Evolutionary conservation across 2,797 vertebrate species (phyloP), one percentile per base, ranked within the genome.

Genomic region (Peromyscus aztecus): DNA sequence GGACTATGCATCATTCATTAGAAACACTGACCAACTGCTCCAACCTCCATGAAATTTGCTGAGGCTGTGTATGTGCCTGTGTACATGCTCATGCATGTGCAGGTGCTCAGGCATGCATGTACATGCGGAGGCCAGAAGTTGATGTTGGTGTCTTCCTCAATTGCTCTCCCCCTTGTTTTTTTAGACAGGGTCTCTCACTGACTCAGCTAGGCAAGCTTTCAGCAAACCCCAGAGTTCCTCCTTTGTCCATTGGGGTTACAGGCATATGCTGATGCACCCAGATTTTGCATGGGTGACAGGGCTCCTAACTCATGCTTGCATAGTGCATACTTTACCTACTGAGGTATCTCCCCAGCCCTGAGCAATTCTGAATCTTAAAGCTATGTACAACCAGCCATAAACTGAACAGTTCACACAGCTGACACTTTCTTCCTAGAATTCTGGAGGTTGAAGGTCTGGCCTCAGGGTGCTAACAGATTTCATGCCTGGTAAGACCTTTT

Each of bases 331-430:
- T 88, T 88, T 43, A 40, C 69, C n/a, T 40, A 4, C 37, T 57
- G 52, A 43, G 37, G 1, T 55, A 4, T 40, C n/a, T 75, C 16
- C 34, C n/a, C 69, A 43, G 69, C 69, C 52, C 0, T 24, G 57
- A 87, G 82, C 69, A 96, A 80, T 21, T 89, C 40, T 29, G 0
- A 34, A n/a, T 86, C 91, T 87, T 96, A 93, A 86, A 24, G 43
- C 59, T 85, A 65, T 95, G 80, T 85, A 19, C 49, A 75, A 69
- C 17, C 57, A 10, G 12, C 55, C 5, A 43, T 3, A 57, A 59
- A 34, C n/a, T 65, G n/a, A 23, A 27, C 69, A 29, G 11, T 57
- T 95, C 24, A 21, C 34, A 61, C 67, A 80, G 7, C n/a, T 65
- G 34, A 29, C 12, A 31, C 59, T 43, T 90, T 49, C 29, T 34